These are phyloP conservation scores for Atopsyche davidsoni DNA, from an alignment of 1,140 invertebrate genomes.

Conservation along the genomic window DNA sequence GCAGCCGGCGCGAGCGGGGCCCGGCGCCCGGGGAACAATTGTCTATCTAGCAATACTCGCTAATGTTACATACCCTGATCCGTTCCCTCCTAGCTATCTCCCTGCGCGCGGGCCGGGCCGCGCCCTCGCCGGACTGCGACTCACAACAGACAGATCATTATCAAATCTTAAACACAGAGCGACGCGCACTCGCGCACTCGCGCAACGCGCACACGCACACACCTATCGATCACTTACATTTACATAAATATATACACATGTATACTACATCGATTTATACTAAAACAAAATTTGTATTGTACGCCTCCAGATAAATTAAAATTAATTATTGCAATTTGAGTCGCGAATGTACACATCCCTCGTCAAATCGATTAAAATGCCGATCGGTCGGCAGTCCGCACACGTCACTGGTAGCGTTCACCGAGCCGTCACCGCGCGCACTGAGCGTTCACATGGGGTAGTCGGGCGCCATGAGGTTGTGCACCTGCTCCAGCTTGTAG, in stretches of 20 bases:
- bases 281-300: constrained; percentile 24
- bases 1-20: constrained; percentile 19
- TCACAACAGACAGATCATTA: constrained; percentile 29
- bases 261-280: constrained; percentile 30
- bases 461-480: constrained; percentile 88
- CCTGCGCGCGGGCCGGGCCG: constrained; percentile 5
- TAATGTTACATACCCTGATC: constrained; percentile 32
- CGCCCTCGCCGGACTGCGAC: constrained; percentile 1
- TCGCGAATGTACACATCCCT: constrained; percentile 20
- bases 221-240: constrained; percentile 28
- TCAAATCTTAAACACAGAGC: constrained; percentile 24
- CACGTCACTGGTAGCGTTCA: constrained; percentile 23
- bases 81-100: constrained; percentile 13
- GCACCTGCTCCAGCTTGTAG: constrained; percentile 92
- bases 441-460: constrained; percentile 68
- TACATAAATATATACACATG: constrained; percentile 30
- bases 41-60: constrained; percentile 31
- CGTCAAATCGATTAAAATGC: constrained; percentile 19
- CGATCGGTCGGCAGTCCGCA: constrained; percentile 11
- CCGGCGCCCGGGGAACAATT: constrained; percentile 27
- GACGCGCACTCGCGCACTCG: constrained; percentile 2
- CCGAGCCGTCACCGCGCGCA: constrained; percentile 37
- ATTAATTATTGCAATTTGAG: constrained; percentile 30
- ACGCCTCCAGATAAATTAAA: constrained; percentile 26
- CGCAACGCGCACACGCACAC: constrained; percentile 6